phyloP scores from a whole-genome alignment of 2,797 vertebrate genomes.

The Hafferia zeledoni region DNA sequence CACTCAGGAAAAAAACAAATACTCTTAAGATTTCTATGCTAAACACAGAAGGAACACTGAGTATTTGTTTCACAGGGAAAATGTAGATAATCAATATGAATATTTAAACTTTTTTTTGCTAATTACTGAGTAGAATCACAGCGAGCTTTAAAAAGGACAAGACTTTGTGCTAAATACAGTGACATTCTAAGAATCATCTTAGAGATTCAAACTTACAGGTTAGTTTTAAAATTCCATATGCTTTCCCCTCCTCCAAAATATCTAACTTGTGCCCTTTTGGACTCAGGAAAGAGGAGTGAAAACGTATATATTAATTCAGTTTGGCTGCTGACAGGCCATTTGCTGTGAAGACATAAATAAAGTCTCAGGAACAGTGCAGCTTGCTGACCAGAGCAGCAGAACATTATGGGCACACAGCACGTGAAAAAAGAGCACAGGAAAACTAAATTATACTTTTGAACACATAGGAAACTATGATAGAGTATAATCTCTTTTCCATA shows the following conservation, averaged over 20 bases:
- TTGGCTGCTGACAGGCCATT: not conserved
- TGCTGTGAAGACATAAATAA: not conserved
- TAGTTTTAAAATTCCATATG: not conserved
- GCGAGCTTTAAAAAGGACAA: not conserved
- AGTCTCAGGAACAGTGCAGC: not conserved
- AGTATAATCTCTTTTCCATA: not conserved
- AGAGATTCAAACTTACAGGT: not conserved
- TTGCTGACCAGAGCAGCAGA: not conserved
- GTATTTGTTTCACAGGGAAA: not conserved
- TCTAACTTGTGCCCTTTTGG: not conserved
- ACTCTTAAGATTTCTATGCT: not conserved
- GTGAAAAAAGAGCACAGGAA: not conserved
- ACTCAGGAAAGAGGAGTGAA: not conserved
- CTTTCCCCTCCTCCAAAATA: not conserved
- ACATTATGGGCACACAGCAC: not conserved
- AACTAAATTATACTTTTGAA: not conserved
- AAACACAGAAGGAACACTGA: not conserved
- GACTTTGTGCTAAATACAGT: not conserved
- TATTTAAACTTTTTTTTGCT: not conserved
- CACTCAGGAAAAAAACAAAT: not conserved
- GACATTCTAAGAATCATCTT: not conserved
- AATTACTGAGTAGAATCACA: not conserved
- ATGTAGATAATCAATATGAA: not conserved
- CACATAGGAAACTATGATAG: not conserved
- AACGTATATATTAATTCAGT: not conserved